Evolutionary conservation across 1,140 invertebrate species (phyloP).

Genomic region (Aphelenchoides besseyi): DNA sequence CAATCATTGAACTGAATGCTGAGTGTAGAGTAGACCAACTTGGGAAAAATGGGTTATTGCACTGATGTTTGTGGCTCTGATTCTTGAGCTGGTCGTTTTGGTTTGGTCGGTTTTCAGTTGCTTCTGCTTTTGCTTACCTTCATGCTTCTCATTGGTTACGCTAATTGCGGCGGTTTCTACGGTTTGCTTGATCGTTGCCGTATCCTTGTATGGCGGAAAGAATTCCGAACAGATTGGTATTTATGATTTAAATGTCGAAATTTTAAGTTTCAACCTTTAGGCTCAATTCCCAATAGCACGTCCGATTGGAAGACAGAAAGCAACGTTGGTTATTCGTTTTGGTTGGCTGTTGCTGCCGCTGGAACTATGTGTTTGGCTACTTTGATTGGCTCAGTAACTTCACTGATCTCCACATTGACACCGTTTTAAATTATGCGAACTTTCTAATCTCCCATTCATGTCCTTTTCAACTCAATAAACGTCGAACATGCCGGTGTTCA

Average conservation of each 20-base stretch:
- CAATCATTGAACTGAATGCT: neutral
- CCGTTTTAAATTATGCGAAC: constrained; percentile 1
- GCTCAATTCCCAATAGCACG: neutral
- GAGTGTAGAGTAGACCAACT: constrained; percentile 15
- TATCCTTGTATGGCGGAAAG: constrained; percentile 14
- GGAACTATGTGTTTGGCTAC: neutral
- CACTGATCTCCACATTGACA: neutral
- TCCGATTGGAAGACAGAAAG: neutral
- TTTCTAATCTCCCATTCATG: neutral
- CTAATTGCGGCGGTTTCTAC: neutral
- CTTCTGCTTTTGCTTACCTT: constrained; percentile 10
- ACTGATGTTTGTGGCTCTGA: constrained; percentile 25
- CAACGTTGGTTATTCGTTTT: constrained; percentile 6
- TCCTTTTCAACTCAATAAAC: neutral
- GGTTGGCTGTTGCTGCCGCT: constrained; percentile 4
- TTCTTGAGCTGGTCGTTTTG: constrained; percentile 19
- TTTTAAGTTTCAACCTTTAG: neutral
- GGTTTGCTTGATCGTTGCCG: neutral
- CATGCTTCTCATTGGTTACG: constrained; percentile 6
- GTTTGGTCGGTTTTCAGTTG: constrained; percentile 17
- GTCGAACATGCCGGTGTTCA: no score
- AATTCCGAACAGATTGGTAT: constrained; percentile 3
- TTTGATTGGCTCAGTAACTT: neutral
- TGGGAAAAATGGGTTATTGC: constrained; percentile 23
- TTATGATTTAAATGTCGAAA: no score